Percentiles rank a stretch among this genome's conserved stretches.
Conservation (phyloP, 1,140 invertebrate genomes). For the Neodiprion lecontei region DNA sequence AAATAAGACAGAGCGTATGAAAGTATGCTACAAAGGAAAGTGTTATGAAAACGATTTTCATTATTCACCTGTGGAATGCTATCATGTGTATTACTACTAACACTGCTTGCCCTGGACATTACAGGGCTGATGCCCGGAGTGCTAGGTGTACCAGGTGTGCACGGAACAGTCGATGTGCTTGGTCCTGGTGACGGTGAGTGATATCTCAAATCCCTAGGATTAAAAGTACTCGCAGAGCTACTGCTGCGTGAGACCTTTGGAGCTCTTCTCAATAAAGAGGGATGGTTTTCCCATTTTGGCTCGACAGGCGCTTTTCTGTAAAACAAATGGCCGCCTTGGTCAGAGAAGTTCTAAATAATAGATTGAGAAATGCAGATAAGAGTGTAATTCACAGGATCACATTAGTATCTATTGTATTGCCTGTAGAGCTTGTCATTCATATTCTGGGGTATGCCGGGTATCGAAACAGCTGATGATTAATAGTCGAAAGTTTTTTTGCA, state of each 20-base stretch:
- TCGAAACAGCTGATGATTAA: no score
- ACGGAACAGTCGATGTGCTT: slow-evolving; percentile 52
- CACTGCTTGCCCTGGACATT: slow-evolving; percentile 50
- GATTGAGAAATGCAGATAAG: not conserved
- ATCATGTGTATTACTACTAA: slow-evolving; percentile 52
- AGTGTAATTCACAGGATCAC: slow-evolving; percentile 8
- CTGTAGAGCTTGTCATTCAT: no score
- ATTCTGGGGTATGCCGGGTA: not conserved
- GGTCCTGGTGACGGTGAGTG: slow-evolving; percentile 51
- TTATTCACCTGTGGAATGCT: slow-evolving; percentile 53
- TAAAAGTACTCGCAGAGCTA: slow-evolving; percentile 54
- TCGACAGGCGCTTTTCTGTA: slow-evolving; percentile 51
- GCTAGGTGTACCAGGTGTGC: slow-evolving; percentile 55
- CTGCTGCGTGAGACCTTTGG: slow-evolving; percentile 54
- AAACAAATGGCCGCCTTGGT: slow-evolving; percentile 45
- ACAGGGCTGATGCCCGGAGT: slow-evolving; percentile 56
- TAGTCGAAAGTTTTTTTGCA: no score
- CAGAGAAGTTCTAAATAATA: slow-evolving; percentile 17
- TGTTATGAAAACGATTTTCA: not conserved
- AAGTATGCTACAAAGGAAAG: not conserved
- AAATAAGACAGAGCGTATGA: not conserved
- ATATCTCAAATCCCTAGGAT: slow-evolving; percentile 54
- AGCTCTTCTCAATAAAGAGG: slow-evolving; percentile 49
- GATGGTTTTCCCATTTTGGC: slow-evolving; percentile 59
- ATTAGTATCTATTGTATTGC: not conserved